Percentiles rank a stretch among this genome's conserved stretches.
Conservation (phyloP, 2,888 invertebrate genomes). For the Blera fallax region DNA sequence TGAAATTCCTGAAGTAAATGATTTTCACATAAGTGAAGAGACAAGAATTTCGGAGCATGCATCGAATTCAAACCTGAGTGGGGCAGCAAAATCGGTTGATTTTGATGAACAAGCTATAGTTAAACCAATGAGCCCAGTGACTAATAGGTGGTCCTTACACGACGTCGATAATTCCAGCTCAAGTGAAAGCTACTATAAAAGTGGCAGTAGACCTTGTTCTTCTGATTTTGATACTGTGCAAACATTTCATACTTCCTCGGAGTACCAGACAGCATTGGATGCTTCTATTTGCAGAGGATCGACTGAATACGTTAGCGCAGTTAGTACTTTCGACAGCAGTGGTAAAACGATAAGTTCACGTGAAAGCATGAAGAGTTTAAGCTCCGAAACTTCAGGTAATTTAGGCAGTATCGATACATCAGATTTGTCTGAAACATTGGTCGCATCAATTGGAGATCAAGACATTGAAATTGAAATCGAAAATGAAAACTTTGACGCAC, state of each 20-base stretch:
- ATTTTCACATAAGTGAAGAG: constrained; percentile 52
- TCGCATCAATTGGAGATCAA: constrained; percentile 92
- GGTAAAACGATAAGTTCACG: constrained; percentile 86
- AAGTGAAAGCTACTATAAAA: constrained; percentile 93
- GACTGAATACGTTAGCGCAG: constrained; percentile 93
- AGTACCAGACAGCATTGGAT: constrained; percentile 93
- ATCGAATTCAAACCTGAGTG: background rate
- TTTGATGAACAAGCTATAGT: background rate
- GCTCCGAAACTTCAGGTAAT: constrained; percentile 94
- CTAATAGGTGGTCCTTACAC: constrained; percentile 88
- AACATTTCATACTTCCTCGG: constrained; percentile 89
- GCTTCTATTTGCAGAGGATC: constrained; percentile 89
- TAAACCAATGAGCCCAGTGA: constrained; percentile 9
- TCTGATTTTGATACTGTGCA: constrained; percentile 93
- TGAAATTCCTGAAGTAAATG: constrained; percentile 72
- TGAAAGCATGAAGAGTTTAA: constrained; percentile 94
- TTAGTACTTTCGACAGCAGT: constrained; percentile 86
- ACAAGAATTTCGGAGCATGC: background rate
- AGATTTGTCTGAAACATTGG: constrained; percentile 95
- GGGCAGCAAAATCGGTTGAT: constrained; percentile 80
- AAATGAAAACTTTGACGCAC: constrained; percentile 82
- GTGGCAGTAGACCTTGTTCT: constrained; percentile 90
- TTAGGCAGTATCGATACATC: constrained; percentile 94
- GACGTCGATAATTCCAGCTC: constrained; percentile 94
- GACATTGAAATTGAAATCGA: constrained; percentile 83